Base-by-base conservation (phyloP, 2,113 vertebrate genomes). In the Clarias batrachus region DNA sequence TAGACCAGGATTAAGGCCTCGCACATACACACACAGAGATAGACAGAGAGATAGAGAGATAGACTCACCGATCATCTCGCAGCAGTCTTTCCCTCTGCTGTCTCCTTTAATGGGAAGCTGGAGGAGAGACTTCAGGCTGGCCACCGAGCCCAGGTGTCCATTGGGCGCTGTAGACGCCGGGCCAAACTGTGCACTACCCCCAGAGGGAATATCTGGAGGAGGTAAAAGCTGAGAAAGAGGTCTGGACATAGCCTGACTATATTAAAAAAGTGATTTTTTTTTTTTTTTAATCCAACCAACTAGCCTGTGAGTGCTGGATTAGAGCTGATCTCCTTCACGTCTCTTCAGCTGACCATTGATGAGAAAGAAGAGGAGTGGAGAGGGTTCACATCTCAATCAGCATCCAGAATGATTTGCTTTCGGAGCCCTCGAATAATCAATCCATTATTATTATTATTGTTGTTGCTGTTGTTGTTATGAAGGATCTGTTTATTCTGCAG, bases 91-190 rank as follows among this genome's bases (percentile, higher is more conserved):
- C 74, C 63, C 91, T 89, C 94, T 91, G 91, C 93, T 94, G 91
- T 96, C 95, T 87, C 90, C 94, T 91, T 96, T 96, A 91, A 96
- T 94, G 48, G 95, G 95, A 89, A 95, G 92, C 89, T 96, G 95
- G 3, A 96, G 95, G 56, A 96, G 93, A 2, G 95, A 91, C 90
- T 96, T 96, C 71, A 96, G 91, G 89, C 93, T 96, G 90, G 94
- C 93, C 95, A 96, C 95, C 84, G 95, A 94, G 90, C 93, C 94
- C 90, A 94, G 90, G 90, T 95, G 95, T 60, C 94, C 91, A 66
- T 92, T 94, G 66, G 93, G 91, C 4, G 92, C 86, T 74, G 93
- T 88, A 90, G 90, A 93, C 63, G 90, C 91, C 88, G 90, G 89
- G 89, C 94, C 94, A 37, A 94, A 94, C 84, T 95, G 95, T 81